A percentile compares a stretch with the other conserved stretches of the same genome.
These are phyloP conservation scores for Anastatus disparis DNA, from an alignment of 1,140 invertebrate species.

Conservation along the genomic window DNA sequence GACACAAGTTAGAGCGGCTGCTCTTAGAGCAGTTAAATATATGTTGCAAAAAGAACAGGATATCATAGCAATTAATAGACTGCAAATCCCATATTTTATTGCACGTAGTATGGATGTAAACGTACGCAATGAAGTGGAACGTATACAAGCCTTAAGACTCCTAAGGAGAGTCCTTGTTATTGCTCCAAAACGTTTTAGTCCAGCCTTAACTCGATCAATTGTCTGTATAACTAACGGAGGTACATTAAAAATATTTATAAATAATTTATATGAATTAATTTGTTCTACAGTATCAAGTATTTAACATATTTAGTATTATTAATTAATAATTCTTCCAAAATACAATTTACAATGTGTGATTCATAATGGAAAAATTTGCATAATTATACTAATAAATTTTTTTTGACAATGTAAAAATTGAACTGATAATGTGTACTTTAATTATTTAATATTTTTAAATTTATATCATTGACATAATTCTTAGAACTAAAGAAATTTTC, in stretches of 20 bases:
- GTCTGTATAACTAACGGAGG: conserved; percentile 84
- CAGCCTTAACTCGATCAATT: conserved; percentile 76
- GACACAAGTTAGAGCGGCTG: conserved; percentile 88
- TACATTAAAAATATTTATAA: not conserved
- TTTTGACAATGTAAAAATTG: no score
- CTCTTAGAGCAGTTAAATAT: conserved; percentile 86
- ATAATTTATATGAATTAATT: not conserved
- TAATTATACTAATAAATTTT: no score
- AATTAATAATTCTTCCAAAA: no score
- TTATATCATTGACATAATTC: no score
- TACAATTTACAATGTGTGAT: no score
- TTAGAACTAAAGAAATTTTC: no score
- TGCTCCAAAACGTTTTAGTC: conserved; percentile 74
- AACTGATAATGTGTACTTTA: no score
- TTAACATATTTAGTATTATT: no score
- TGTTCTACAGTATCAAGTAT: no score
- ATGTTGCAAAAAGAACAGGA: conserved; percentile 81
- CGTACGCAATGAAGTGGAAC: conserved; percentile 86
- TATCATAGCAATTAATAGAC: conserved; percentile 79
- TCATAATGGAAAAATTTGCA: no score
- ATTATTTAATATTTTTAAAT: no score
- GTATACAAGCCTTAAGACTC: conserved; percentile 88
- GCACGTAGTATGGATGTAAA: conserved; percentile 85
- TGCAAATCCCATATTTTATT: conserved; percentile 85
- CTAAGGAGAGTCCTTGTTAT: conserved; percentile 77